phyloP scores from a whole-genome alignment of 2,797 vertebrate species.

The Arnoldichthys spilopterus region DNA sequence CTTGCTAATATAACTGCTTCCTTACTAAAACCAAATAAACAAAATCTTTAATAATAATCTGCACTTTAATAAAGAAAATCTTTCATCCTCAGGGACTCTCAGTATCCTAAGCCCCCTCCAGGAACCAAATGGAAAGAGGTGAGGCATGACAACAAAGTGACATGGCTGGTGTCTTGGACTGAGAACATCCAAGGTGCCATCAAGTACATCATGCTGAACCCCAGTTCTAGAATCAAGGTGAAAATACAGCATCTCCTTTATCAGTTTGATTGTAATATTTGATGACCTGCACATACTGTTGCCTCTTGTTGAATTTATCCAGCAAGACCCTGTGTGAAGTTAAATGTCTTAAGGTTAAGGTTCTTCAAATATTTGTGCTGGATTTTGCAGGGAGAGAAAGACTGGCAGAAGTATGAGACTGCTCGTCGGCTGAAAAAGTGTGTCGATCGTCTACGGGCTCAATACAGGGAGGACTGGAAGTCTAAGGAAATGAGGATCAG shows the following conservation, averaged over 20 bases:
- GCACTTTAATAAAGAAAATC: not conserved
- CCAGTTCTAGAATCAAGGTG: constrained; percentile 98
- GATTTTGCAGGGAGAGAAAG: constrained; percentile 90
- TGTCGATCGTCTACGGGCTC: constrained; percentile 90
- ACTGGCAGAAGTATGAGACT: constrained; percentile 98
- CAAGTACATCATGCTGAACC: constrained; percentile 98
- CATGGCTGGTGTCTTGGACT: constrained; percentile 97
- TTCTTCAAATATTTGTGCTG: not conserved
- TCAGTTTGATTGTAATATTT: not conserved
- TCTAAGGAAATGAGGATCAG: constrained; percentile 97
- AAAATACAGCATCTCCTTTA: not conserved
- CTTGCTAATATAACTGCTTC: too few relatives aligned
- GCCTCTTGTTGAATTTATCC: not conserved
- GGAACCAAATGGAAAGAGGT: constrained; percentile 97
- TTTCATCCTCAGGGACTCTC: constrained; percentile 83
- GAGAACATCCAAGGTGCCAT: constrained; percentile 98
- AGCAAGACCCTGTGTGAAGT: not conserved
- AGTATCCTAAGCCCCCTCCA: constrained; percentile 87
- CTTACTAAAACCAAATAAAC: not conserved
- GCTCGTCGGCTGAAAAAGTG: constrained; percentile 92
- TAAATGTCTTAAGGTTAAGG: not conserved
- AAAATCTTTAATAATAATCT: not conserved
- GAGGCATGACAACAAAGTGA: constrained; percentile 96
- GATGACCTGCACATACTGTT: not conserved
- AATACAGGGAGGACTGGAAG: constrained; percentile 97